These are phyloP conservation scores for Neodiprion pinetum DNA, from an alignment of 1,140 invertebrate species.

Conservation along the genomic window DNA sequence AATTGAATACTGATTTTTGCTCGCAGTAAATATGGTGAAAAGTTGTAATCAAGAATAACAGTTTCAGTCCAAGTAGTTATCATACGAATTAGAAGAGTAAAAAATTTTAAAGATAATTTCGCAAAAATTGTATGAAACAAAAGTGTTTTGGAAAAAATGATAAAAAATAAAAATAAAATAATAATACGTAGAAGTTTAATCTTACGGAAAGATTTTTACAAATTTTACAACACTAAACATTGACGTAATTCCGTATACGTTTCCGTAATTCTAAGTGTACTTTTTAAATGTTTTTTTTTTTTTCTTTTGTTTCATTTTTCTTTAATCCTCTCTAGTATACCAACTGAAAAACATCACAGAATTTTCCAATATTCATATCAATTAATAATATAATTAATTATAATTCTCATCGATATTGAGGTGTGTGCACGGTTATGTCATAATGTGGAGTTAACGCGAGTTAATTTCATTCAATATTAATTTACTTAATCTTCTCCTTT, in stretches of 20 bases:
- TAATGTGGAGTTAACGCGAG: conserved; percentile 37
- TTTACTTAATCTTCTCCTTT: neutral
- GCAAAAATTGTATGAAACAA: neutral
- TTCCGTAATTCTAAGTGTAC: conserved; percentile 32
- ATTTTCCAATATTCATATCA: conserved; percentile 50
- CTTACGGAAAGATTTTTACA: conserved; percentile 32
- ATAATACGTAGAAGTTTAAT: conserved; percentile 14
- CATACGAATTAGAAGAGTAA: conserved; percentile 26
- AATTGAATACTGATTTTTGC: too few species aligned
- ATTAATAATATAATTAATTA: conserved; percentile 24
- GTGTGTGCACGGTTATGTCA: conserved; percentile 24
- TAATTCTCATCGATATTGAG: conserved; percentile 24
- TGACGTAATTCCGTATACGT: conserved; percentile 54
- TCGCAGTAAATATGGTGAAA: too few species aligned
- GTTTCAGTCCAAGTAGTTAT: neutral
- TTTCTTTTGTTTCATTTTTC: neutral
- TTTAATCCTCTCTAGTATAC: neutral
- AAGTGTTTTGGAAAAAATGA: conserved; percentile 31
- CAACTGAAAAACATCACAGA: conserved; percentile 62
- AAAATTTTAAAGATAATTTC: conserved; percentile 13
- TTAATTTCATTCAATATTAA: conserved; percentile 22
- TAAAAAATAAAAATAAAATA: conserved; percentile 19
- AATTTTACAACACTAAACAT: conserved; percentile 50
- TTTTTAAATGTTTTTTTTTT: conserved; percentile 37
- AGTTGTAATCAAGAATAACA: too few species aligned